Evolutionary conservation across 2,797 vertebrate genomes (phyloP).

Genomic region (Pagetopsis macropterus): DNA sequence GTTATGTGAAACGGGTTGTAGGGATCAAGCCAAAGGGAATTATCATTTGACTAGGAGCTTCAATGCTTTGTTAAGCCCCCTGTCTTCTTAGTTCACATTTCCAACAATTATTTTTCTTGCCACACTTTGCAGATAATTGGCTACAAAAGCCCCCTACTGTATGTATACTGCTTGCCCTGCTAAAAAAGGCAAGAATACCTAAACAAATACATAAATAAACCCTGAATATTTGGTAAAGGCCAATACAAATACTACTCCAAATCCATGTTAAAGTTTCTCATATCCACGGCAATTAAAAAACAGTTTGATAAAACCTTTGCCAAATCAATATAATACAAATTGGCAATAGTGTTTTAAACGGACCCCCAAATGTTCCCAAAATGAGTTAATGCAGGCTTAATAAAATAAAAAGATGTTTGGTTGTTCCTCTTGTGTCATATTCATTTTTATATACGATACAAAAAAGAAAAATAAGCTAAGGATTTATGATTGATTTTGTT

Average conservation of each 20-base stretch:
- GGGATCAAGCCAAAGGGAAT: neutral
- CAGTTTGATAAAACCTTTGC: neutral
- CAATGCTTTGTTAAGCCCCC: neutral
- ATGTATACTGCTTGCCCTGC: neutral
- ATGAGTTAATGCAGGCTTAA: too few relatives aligned
- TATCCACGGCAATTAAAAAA: too few relatives aligned
- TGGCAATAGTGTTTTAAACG: too few relatives aligned
- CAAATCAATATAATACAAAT: neutral
- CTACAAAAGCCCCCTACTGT: too few relatives aligned
- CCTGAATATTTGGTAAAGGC: neutral
- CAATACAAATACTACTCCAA: neutral
- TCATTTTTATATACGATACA: neutral
- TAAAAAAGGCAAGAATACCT: neutral
- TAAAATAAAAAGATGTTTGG: too few relatives aligned
- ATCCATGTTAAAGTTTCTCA: neutral
- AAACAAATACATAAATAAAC: neutral
- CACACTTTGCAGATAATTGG: too few relatives aligned
- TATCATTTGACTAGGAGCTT: neutral
- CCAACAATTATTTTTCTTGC: too few relatives aligned
- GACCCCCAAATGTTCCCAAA: too few relatives aligned
- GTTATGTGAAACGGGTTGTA: accelerated
- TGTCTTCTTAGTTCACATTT: neutral
- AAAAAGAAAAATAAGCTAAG: neutral
- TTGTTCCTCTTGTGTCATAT: neutral
- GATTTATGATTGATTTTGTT: neutral